phyloP scores from a whole-genome alignment of 2,888 invertebrate genomes.

The Calliopum simillimum region DNA sequence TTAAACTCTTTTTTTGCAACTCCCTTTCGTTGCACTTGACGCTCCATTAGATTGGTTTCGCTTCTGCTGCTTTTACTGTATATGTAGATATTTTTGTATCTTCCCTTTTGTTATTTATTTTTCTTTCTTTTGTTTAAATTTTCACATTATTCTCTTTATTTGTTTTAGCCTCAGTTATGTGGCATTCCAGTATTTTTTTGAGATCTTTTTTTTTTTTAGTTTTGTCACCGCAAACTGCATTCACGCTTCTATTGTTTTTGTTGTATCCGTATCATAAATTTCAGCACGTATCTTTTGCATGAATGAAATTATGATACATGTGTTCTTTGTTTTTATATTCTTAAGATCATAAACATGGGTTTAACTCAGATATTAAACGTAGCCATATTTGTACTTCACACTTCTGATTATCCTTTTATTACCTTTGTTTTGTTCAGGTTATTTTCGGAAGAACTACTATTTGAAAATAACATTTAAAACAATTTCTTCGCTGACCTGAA shows the following conservation, averaged over 20 bases:
- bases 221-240: background rate
- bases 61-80: too few relatives aligned
- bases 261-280: background rate
- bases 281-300: conserved; percentile 19
- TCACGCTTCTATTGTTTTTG: conserved; percentile 7
- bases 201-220: background rate
- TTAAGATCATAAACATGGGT: background rate
- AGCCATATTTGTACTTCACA: conserved; percentile 11
- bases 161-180: conserved; percentile 17
- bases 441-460: too few relatives aligned
- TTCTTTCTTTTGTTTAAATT: background rate
- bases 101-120: background rate
- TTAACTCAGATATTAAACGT: background rate
- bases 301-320: background rate
- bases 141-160: conserved; percentile 12
- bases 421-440: too few relatives aligned
- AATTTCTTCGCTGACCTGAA: too few relatives aligned
- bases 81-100: too few relatives aligned
- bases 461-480: too few relatives aligned
- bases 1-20: too few relatives aligned
- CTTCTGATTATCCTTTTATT: background rate
- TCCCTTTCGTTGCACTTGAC: background rate
- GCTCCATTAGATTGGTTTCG: background rate
- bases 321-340: background rate
- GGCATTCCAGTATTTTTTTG: conserved; percentile 8